Conservation (phyloP, 23 tunicate species). For the Ciona savignyi region DNA sequence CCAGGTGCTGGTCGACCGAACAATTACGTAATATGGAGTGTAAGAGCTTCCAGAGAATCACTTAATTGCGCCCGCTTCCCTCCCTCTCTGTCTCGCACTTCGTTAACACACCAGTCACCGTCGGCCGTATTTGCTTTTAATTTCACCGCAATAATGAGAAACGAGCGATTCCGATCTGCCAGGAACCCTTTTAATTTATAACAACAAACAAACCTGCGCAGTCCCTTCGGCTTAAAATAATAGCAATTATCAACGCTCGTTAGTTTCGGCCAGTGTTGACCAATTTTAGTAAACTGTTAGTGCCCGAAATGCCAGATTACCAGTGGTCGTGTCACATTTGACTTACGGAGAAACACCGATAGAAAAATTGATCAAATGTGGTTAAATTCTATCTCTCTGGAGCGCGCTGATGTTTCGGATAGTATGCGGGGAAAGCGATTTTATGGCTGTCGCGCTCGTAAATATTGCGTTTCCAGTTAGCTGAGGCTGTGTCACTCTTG, state of each 20-base stretch:
- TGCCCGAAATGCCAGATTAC: too few species aligned
- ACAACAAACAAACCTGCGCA: background rate
- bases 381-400: background rate
- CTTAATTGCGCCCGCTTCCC: background rate
- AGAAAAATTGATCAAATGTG: background rate
- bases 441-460: slow-evolving; percentile 2
- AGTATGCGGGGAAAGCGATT: background rate
- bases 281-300: background rate
- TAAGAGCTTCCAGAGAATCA: background rate
- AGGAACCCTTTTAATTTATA: background rate
- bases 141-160: background rate
- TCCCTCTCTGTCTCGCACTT: background rate
- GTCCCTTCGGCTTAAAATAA: background rate
- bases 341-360: background rate
- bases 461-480: background rate
- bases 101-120: background rate
- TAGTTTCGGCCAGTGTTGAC: background rate
- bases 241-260: slow-evolving; percentile 1
- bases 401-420: background rate
- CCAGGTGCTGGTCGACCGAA: background rate
- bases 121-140: background rate
- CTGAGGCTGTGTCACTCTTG: background rate
- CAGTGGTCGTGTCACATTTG: background rate
- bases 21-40: background rate
- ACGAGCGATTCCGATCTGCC: slow-evolving; percentile 2